phyloP scores from a whole-genome alignment of 2,888 invertebrate genomes.

The Opisthograptis luteolata region DNA sequence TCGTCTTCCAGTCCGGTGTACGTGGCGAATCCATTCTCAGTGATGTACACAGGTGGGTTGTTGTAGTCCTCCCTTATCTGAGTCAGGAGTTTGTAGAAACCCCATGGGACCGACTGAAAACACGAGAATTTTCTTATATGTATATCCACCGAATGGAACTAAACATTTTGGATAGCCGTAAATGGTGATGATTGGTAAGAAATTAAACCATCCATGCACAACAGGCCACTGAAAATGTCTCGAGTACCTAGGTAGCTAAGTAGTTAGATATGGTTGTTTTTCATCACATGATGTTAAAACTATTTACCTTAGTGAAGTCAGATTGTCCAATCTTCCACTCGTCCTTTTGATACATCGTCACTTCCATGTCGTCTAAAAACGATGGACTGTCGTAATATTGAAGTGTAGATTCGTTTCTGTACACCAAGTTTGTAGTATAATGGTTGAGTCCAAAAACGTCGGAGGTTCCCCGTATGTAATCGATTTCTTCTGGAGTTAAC shows the following conservation, averaged over 20 bases:
- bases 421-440: slow-evolving; percentile 77
- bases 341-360: slow-evolving; percentile 31
- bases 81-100: slow-evolving; percentile 80
- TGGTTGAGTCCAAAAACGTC: slow-evolving; percentile 83
- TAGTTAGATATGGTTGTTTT: too few relatives aligned
- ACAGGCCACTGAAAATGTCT: too few relatives aligned
- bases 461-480: slow-evolving; percentile 52
- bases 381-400: slow-evolving; percentile 42
- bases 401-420: slow-evolving; percentile 47
- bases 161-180: too few relatives aligned
- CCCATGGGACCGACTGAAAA: slow-evolving; percentile 71
- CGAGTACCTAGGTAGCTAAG: too few relatives aligned
- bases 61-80: slow-evolving; percentile 73
- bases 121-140: too few relatives aligned
- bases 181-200: too few relatives aligned
- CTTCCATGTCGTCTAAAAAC: slow-evolving; percentile 43
- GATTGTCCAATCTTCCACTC: slow-evolving; percentile 43
- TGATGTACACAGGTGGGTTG: slow-evolving; percentile 80
- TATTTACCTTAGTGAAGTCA: slow-evolving; percentile 32
- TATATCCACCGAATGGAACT: too few relatives aligned
- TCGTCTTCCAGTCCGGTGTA: slow-evolving; percentile 61
- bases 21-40: slow-evolving; percentile 81
- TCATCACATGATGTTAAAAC: neutral
- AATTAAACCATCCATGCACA: too few relatives aligned
- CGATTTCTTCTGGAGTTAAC: slow-evolving; percentile 66